Evolutionary conservation across 2,888 invertebrate species (phyloP).

Genomic region (Heliconius aoede): DNA sequence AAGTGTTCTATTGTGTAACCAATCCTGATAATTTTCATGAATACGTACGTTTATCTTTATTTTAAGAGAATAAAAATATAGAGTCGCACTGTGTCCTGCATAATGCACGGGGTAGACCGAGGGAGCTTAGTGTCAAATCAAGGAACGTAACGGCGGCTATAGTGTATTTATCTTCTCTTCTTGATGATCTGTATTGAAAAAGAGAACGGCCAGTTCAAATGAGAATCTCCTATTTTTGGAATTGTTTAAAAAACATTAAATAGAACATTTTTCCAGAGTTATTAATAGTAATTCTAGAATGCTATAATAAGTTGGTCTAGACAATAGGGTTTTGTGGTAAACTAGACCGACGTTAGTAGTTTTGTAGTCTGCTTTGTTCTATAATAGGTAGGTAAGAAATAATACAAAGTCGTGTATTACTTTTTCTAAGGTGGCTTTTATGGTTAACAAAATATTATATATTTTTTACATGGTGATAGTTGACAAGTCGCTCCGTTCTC

Average conservation of each 20-base stretch:
- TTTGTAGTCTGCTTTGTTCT: constrained; percentile 2
- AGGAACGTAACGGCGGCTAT: too few relatives aligned
- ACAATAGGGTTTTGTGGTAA: not conserved
- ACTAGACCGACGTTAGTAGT: not conserved
- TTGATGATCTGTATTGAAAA: too few relatives aligned
- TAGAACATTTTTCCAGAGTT: not conserved
- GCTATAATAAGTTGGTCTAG: not conserved
- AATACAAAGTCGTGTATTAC: not conserved
- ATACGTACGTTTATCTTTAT: not conserved
- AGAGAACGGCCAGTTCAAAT: too few relatives aligned
- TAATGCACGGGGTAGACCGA: not conserved
- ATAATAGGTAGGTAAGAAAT: not conserved
- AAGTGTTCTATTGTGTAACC: not conserved
- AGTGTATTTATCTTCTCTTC: too few relatives aligned
- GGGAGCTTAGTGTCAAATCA: not conserved
- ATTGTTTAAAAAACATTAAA: not conserved
- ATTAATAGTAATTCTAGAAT: not conserved
- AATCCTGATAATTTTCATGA: too few relatives aligned
- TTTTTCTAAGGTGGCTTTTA: not conserved
- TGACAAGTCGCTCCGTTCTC: not conserved
- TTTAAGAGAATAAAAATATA: not conserved
- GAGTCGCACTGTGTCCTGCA: not conserved
- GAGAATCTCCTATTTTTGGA: not conserved
- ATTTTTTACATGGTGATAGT: not conserved
- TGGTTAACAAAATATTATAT: not conserved